These are phyloP conservation scores for Drosophila orosa DNA, from an alignment of 1,140 invertebrate species.

Conservation along the genomic window DNA sequence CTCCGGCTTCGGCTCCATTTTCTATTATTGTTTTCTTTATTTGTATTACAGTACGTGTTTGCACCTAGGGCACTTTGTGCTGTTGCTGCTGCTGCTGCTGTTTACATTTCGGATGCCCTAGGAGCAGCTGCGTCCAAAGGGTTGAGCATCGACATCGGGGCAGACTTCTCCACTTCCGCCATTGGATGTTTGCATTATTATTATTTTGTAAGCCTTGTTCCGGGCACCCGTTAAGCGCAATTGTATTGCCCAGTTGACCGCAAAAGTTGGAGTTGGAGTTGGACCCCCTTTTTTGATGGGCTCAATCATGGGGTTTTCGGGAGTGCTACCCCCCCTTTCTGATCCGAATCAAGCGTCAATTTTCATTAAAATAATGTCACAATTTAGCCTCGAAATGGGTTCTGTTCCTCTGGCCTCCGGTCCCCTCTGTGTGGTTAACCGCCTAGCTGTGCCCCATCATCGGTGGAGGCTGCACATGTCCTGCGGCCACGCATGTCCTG, in stretches of 20 bases:
- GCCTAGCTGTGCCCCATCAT: conserved; percentile 51
- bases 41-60: conserved; percentile 81
- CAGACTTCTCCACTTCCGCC: conserved; percentile 7
- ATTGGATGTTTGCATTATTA: conserved; percentile 46
- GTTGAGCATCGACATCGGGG: conserved; percentile 8
- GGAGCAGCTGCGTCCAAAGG: conserved; percentile 66
- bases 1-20: conserved; percentile 67
- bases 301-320: conserved; percentile 37
- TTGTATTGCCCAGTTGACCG: conserved; percentile 49
- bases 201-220: conserved; percentile 42
- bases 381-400: conserved; percentile 52
- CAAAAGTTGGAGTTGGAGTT: conserved; percentile 30
- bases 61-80: conserved; percentile 74
- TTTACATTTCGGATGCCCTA: conserved; percentile 55
- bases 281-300: conserved; percentile 36
- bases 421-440: conserved; percentile 62
- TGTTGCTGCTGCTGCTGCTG: conserved; percentile 15
- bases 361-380: conserved; percentile 76
- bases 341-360: conserved; percentile 57
- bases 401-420: conserved; percentile 28
- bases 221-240: conserved; percentile 35
- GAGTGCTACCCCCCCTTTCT: not conserved
- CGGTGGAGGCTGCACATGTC: conserved; percentile 46
- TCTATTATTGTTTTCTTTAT: conserved; percentile 83
- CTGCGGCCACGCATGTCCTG: conserved; percentile 53